Conservation (phyloP, 2,113 vertebrate species). For the Dinomys branickii region DNA sequence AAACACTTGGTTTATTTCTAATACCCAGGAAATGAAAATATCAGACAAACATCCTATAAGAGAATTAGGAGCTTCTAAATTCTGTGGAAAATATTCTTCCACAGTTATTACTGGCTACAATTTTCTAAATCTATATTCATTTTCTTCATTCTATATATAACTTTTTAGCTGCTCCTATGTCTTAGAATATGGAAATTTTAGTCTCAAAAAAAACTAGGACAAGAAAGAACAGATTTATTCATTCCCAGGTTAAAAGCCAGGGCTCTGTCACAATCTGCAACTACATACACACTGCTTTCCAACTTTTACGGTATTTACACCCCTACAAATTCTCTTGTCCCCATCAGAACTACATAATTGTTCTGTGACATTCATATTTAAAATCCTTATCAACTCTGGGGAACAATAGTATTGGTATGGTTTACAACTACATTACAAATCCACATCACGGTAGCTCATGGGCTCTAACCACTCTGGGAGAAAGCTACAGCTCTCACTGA, state of each 20-base stretch:
- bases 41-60: neutral
- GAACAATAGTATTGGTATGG: neutral
- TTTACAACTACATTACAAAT: neutral
- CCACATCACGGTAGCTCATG: neutral
- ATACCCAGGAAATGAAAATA: neutral
- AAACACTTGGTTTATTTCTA: neutral
- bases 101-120: neutral
- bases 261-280: neutral
- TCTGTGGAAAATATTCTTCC: neutral
- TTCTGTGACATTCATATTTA: neutral
- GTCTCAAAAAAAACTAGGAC: neutral
- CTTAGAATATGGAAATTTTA: neutral
- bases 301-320: neutral
- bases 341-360: neutral
- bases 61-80: neutral
- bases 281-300: neutral
- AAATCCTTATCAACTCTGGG: neutral
- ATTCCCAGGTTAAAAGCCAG: neutral
- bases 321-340: neutral
- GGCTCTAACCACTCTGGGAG: neutral
- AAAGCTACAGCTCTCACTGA: neutral
- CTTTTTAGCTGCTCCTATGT: neutral
- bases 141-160: slow-evolving; percentile 15
- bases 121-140: slow-evolving; percentile 1
- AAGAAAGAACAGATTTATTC: neutral